phyloP scores from a whole-genome alignment of 1,140 invertebrate species.

The Lepidurus apus region DNA sequence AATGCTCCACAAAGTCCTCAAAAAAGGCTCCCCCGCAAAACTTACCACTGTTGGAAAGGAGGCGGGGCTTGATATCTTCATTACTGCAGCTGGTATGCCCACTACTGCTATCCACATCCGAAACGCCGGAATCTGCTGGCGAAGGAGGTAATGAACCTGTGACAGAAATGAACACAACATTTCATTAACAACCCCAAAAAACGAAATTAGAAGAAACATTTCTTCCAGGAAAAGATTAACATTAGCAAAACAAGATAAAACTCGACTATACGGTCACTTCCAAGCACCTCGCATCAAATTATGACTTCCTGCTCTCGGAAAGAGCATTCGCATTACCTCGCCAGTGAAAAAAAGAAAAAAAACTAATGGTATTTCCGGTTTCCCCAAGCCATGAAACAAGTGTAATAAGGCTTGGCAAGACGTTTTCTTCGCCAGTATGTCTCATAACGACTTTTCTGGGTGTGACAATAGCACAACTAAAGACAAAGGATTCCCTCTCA shows the following conservation, averaged over 20 bases:
- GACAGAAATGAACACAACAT: constrained; percentile 32
- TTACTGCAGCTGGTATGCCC: constrained; percentile 67
- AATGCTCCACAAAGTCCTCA: not conserved
- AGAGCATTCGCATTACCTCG: not conserved
- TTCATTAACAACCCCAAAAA: not conserved
- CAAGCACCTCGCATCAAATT: not conserved
- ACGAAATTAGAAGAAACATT: too few species aligned
- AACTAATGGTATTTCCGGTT: not conserved
- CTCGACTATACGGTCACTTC: not conserved
- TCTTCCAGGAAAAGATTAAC: too few species aligned
- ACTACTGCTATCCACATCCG: constrained; percentile 89
- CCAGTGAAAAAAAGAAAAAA: not conserved
- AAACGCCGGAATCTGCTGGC: constrained; percentile 93
- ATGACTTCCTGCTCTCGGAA: not conserved
- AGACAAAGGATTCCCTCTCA: not conserved
- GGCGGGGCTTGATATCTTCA: constrained; percentile 76
- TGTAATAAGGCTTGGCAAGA: not conserved
- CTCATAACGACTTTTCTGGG: not conserved
- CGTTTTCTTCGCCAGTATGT: not conserved
- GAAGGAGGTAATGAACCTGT: constrained; percentile 87
- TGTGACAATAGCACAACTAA: not conserved
- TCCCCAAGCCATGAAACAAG: constrained; percentile 1
- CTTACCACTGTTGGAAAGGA: constrained; percentile 50
- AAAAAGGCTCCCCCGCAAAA: not conserved
- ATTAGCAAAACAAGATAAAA: not conserved